Base-by-base conservation (phyloP, 1,140 invertebrate species). In the Oncopodura yosiiana region DNA sequence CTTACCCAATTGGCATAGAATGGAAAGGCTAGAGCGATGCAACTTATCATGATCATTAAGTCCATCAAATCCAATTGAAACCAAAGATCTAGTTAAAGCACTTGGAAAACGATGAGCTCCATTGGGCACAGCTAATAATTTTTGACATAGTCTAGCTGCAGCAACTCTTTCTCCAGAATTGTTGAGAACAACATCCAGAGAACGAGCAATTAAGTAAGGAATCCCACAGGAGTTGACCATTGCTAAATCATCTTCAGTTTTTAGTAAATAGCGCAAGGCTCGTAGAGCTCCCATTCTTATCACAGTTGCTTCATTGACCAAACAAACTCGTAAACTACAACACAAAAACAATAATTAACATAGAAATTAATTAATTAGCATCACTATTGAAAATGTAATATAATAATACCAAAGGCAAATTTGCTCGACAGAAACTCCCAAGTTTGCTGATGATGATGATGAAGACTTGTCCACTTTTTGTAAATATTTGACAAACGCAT, bases 101-200 rank as follows among this genome's bases (percentile, higher is more conserved):
- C 77, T 66, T 38, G 82, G 80, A 60, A 87, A 81, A 42, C 76
- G 71, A 21, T 72, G 66, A 3, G 85, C 82, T 45, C 56, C 62
- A 49, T 55, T 50, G n/a, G 58, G 54, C 44, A 64, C 42, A 14
- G 51, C 49, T 18, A 64, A 18, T 16, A 64, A 75, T 59, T 82
- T 79, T 56, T 87, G 72, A 29, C 86, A 81, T 16, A 95, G 76
- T 66, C 89, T 80, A 53, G 94, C 72, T 1, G 88, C 89, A 73
- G 95, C 90, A 37, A 93, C 78, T 24, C 91, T 77, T 69, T 95
- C 92, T 53, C 85, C 80, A 66, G 92, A 86, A 70, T 94, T 93
- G 60, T 86, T 74, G 16, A 78, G 39, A 80, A 73, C 74, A 41
- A 94, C 73, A 72, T 95, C 91, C 66, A 95, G 78, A 63, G 74